phyloP scores from a whole-genome alignment of 2,888 invertebrate species.

The Drosophila falleni region DNA sequence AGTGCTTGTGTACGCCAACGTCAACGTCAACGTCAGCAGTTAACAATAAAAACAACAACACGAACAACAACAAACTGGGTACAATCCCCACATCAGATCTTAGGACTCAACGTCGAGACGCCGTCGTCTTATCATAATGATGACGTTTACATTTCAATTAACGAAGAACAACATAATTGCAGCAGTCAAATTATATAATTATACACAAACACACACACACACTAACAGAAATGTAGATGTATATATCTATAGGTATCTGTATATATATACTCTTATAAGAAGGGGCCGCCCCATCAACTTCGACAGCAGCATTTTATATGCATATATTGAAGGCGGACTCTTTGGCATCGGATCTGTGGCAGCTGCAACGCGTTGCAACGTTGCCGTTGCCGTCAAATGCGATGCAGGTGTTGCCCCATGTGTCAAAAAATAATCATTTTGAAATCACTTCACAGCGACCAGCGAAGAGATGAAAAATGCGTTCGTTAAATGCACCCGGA shows the following conservation, averaged over 20 bases:
- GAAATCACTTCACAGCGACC: constrained; percentile 72
- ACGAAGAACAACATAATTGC: constrained; percentile 81
- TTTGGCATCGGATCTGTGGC: constrained; percentile 51
- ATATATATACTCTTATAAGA: background rate
- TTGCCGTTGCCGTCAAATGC: constrained; percentile 49
- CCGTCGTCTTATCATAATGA: constrained; percentile 76
- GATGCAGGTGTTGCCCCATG: constrained; percentile 78
- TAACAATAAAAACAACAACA: constrained; percentile 2
- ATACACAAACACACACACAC: constrained; percentile 61
- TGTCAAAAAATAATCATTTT: constrained; percentile 80
- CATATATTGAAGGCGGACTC: constrained; percentile 51
- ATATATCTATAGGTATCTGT: background rate
- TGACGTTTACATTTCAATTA: constrained; percentile 82
- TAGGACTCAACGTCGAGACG: constrained; percentile 21
- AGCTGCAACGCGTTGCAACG: constrained; percentile 58
- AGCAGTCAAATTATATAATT: constrained; percentile 82
- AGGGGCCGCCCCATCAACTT: constrained; percentile 36
- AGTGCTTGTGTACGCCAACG: constrained; percentile 21
- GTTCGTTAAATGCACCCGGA: constrained; percentile 63
- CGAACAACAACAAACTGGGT: constrained; percentile 7
- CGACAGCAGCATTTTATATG: constrained; percentile 48
- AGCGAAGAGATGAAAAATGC: constrained; percentile 70
- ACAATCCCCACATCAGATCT: constrained; percentile 26
- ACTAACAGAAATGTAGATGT: constrained; percentile 13
- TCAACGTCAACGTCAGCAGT: constrained; percentile 34